Evolutionary conservation across 1,140 invertebrate species (phyloP).

Genomic region (Maconellicoccus hirsutus): DNA sequence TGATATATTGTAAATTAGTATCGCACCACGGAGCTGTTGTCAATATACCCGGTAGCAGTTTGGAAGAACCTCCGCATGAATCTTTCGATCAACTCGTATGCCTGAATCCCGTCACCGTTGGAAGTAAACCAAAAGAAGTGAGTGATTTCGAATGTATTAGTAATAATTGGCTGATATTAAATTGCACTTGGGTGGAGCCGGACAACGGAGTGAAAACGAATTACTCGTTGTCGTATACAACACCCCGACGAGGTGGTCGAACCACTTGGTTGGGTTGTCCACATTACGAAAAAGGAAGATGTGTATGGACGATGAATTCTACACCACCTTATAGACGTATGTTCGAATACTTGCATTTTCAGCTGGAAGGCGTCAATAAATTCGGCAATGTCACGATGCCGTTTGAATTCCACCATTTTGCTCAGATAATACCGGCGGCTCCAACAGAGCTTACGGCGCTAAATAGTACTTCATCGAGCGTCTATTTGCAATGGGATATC

Average conservation of each 20-base stretch:
- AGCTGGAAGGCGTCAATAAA: slow-evolving; percentile 41
- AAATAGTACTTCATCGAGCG: slow-evolving; percentile 44
- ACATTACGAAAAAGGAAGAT: not conserved
- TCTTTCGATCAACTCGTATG: slow-evolving; percentile 33
- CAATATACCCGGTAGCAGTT: no score
- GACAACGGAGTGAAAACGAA: slow-evolving; percentile 42
- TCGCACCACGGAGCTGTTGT: no score
- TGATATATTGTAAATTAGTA: slow-evolving; percentile 42
- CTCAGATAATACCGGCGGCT: slow-evolving; percentile 36
- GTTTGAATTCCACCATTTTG: slow-evolving; percentile 47
- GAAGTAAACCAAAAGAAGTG: slow-evolving; percentile 40
- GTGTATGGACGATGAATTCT: slow-evolving; percentile 42
- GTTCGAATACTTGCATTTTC: slow-evolving; percentile 43
- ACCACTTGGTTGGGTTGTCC: slow-evolving; percentile 20
- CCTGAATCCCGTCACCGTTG: slow-evolving; percentile 41
- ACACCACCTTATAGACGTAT: slow-evolving; percentile 46
- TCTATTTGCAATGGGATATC: slow-evolving; percentile 45
- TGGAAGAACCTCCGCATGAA: slow-evolving; percentile 27
- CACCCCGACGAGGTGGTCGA: slow-evolving; percentile 35
- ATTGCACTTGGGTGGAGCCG: slow-evolving; percentile 47
- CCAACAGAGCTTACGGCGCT: slow-evolving; percentile 39
- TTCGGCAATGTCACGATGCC: slow-evolving; percentile 40
- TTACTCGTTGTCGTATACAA: slow-evolving; percentile 42
- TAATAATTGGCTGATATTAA: slow-evolving; percentile 51
- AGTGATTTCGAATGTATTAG: slow-evolving; percentile 50